Percentiles rank a stretch among this genome's conserved stretches.
These are phyloP conservation scores for Dryomyza anilis DNA, from an alignment of 2,888 invertebrate genomes.

Conservation along the genomic window DNA sequence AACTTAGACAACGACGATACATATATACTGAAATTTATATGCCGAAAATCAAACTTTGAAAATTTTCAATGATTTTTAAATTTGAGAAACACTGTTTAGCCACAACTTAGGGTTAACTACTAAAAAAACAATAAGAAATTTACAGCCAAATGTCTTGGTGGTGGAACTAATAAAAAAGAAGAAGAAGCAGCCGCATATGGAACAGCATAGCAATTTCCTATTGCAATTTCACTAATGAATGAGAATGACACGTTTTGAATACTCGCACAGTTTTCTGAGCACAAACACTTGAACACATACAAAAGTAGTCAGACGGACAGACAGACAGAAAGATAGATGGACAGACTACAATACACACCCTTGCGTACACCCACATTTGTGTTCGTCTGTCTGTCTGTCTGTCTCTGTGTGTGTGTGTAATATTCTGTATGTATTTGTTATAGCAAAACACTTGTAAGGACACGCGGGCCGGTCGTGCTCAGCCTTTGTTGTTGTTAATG, in stretches of 20 bases:
- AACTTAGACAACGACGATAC: no score
- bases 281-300: background rate
- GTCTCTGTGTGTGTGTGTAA: no score
- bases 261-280: slow-evolving; percentile 14
- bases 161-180: no score
- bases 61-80: no score
- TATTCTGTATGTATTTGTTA: no score
- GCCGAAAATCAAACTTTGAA: no score
- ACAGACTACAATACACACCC: background rate
- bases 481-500: background rate
- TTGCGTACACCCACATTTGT: background rate
- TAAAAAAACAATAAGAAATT: background rate
- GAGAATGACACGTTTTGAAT: slow-evolving; percentile 21
- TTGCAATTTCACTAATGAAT: slow-evolving; percentile 25
- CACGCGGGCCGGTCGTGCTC: background rate
- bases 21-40: no score
- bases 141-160: no score
- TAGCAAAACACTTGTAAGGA: background rate
- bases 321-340: background rate
- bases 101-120: no score
- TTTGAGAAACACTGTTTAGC: no score
- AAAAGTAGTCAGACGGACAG: background rate
- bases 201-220: slow-evolving; percentile 10
- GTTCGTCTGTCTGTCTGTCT: background rate
- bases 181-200: background rate